Percentiles rank a stretch among this genome's conserved stretches.
Conservation (phyloP, 2,113 vertebrate genomes). For the Myxocyprinus asiaticus region DNA sequence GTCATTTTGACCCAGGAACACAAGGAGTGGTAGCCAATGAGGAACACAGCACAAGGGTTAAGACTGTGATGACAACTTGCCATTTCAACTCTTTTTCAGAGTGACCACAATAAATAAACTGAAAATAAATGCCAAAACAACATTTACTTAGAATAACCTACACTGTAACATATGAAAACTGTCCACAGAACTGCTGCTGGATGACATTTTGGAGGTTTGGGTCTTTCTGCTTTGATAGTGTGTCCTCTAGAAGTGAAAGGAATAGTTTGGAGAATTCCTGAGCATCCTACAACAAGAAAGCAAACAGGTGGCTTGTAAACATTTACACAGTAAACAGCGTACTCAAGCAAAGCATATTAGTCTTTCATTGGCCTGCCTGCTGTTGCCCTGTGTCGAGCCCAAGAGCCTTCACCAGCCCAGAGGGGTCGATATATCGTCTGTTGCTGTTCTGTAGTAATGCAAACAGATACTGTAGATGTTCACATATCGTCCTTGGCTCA, state of each 20-base stretch:
- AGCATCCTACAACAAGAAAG: slow-evolving; percentile 82
- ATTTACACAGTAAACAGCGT: not conserved
- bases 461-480: slow-evolving; percentile 97
- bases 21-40: no score
- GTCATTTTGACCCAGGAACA: no score
- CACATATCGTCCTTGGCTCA: slow-evolving; percentile 91
- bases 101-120: no score
- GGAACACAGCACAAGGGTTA: no score
- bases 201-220: slow-evolving; percentile 90
- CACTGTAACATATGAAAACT: slow-evolving; percentile 95
- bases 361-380: slow-evolving; percentile 76
- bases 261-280: slow-evolving; percentile 99
- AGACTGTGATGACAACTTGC: no score
- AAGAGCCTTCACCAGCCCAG: slow-evolving; percentile 90
- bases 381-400: slow-evolving; percentile 95
- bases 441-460: slow-evolving; percentile 97
- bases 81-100: no score
- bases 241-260: slow-evolving; percentile 94
- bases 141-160: slow-evolving; percentile 69
- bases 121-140: no score
- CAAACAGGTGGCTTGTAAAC: no score
- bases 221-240: slow-evolving; percentile 91
- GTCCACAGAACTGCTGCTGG: slow-evolving; percentile 95
- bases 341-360: no score
- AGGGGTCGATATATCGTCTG: slow-evolving; percentile 93